A percentile compares a stretch with the other conserved stretches of the same genome.
These are phyloP conservation scores for Aeoliscus strigatus DNA, from an alignment of 2,797 vertebrate genomes.

Conservation along the genomic window DNA sequence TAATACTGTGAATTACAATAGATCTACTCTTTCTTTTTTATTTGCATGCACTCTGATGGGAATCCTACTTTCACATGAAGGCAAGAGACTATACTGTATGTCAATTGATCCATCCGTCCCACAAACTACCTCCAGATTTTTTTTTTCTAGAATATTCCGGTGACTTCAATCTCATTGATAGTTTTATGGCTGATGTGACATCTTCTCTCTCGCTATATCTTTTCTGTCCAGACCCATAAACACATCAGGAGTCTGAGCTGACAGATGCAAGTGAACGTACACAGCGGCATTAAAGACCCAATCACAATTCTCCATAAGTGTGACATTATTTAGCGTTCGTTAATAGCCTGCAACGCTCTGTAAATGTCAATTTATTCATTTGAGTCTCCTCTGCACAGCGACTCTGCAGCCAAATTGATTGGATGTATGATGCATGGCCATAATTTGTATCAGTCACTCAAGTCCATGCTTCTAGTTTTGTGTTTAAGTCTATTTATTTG, in stretches of 20 bases:
- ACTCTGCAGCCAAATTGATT: slow-evolving; percentile 7
- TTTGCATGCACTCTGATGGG: slow-evolving; percentile 4
- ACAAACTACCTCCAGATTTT: neutral
- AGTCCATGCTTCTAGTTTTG: slow-evolving; percentile 21
- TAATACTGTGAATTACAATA: too few species aligned
- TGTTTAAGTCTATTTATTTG: slow-evolving; percentile 32
- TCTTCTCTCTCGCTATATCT: too few species aligned
- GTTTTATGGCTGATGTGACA: slow-evolving; percentile 4
- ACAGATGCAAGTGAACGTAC: too few species aligned
- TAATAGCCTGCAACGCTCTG: slow-evolving; percentile 3
- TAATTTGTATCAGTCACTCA: slow-evolving; percentile 30
- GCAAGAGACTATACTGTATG: slow-evolving; percentile 12
- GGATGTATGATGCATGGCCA: neutral
- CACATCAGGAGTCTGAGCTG: too few species aligned
- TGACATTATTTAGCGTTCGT: slow-evolving; percentile 1
- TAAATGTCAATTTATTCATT: slow-evolving; percentile 19
- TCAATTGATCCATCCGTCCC: neutral
- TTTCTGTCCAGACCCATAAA: too few species aligned
- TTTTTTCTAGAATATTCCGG: neutral
- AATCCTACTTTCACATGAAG: slow-evolving; percentile 11
- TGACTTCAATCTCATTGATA: slow-evolving; percentile 16
- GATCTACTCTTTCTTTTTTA: neutral
- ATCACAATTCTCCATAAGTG: too few species aligned
- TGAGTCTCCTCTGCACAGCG: slow-evolving; percentile 16
- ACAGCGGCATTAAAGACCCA: too few species aligned